Conservation (phyloP, 2,888 invertebrate species). For the Nomada goodeniana region DNA sequence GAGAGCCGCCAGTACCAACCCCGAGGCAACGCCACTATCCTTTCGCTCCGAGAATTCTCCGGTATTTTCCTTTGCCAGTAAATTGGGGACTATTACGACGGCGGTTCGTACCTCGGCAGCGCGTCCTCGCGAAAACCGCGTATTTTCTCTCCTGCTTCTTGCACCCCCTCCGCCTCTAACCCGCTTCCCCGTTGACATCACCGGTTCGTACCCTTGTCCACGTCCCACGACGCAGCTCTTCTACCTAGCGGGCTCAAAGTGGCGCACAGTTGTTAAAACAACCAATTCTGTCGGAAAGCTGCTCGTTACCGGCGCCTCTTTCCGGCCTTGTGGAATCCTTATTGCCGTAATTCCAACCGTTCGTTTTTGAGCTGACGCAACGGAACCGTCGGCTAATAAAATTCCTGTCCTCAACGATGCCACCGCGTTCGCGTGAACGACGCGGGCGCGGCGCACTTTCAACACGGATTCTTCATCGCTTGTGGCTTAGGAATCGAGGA, state of each 20-base stretch:
- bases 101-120: conserved; percentile 58
- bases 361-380: conserved; percentile 43
- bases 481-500: neutral
- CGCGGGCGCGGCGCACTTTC: neutral
- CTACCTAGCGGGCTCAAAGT: conserved; percentile 68
- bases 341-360: conserved; percentile 52
- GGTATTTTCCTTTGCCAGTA: conserved; percentile 79
- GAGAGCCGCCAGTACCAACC: conserved; percentile 35
- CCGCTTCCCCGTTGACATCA: neutral
- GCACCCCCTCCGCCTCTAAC: neutral
- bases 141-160: conserved; percentile 63
- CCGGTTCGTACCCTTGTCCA: conserved; percentile 49
- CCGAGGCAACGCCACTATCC: conserved; percentile 52
- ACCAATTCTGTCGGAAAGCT: conserved; percentile 75
- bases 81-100: conserved; percentile 80
- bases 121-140: conserved; percentile 68
- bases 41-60: conserved; percentile 68
- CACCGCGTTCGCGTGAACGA: neutral
- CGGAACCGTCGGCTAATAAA: conserved; percentile 44
- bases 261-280: conserved; percentile 75
- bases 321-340: conserved; percentile 46
- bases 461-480: neutral
- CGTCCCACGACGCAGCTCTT: conserved; percentile 46
- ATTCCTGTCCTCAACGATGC: conserved; percentile 5
- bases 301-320: conserved; percentile 66